phyloP scores from a whole-genome alignment of 2,888 invertebrate species.

The Agrenia bidenticulata region DNA sequence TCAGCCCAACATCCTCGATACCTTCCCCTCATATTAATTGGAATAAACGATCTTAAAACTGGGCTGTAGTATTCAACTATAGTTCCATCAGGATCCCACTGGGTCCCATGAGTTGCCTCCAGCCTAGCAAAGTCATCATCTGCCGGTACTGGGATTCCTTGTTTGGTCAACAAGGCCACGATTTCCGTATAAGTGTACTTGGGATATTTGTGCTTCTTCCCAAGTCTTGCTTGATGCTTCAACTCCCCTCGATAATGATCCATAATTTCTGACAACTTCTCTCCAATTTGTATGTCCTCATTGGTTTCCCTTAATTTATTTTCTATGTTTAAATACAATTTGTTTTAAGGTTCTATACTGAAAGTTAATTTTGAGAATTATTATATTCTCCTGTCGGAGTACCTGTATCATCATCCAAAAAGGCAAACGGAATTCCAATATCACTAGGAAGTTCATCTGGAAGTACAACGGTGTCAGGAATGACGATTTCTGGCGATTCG shows the following conservation, averaged over 20 bases:
- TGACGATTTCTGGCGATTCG: too few species aligned
- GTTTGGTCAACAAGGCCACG: conserved; percentile 8
- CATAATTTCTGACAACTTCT: conserved; percentile 17
- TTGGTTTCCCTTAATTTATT: background rate
- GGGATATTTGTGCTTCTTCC: background rate
- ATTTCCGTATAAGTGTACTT: conserved; percentile 19
- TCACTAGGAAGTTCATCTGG: background rate
- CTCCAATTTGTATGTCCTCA: conserved; percentile 16
- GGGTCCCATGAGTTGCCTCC: conserved; percentile 15
- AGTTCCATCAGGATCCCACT: conserved; percentile 37
- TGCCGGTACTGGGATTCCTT: conserved; percentile 28
- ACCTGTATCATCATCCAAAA: background rate
- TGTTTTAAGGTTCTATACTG: too few species aligned
- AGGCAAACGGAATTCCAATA: conserved; percentile 4
- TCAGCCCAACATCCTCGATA: conserved; percentile 34
- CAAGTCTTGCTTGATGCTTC: too few species aligned
- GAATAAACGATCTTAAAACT: conserved; percentile 31
- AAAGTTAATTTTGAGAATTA: too few species aligned
- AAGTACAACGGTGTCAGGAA: background rate
- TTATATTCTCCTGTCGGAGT: background rate
- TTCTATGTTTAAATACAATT: too few species aligned
- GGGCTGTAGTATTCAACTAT: conserved; percentile 37
- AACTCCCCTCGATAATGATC: conserved; percentile 5
- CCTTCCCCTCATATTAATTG: conserved; percentile 37
- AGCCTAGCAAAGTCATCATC: conserved; percentile 29